phyloP scores from a whole-genome alignment of 2,888 invertebrate species.

The Pseudanteris insignis region DNA sequence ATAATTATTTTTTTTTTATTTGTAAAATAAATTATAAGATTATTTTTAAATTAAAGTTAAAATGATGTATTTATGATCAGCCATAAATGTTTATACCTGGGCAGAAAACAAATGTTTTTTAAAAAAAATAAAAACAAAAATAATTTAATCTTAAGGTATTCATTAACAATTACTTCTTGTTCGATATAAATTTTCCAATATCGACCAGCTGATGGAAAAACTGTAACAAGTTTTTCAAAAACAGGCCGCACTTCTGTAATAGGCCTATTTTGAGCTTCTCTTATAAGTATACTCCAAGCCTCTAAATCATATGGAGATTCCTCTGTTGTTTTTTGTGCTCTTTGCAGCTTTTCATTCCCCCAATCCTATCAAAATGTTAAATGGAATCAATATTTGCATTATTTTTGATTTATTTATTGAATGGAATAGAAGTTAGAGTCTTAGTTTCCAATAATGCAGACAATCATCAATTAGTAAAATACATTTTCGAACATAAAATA shows the following conservation, averaged over 20 bases:
- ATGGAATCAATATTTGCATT: no score
- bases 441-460: not conserved
- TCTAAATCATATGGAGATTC: constrained; percentile 93
- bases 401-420: no score
- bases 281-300: constrained; percentile 95
- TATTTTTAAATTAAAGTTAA: not conserved
- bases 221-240: constrained; percentile 92
- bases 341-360: constrained; percentile 85
- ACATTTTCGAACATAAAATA: no score
- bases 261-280: constrained; percentile 89
- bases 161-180: constrained; percentile 78
- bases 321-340: constrained; percentile 87
- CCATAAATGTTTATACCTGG: no score
- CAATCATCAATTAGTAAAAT: not conserved
- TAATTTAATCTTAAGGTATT: not conserved
- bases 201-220: constrained; percentile 95
- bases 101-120: no score
- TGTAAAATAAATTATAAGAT: not conserved
- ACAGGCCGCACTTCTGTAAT: constrained; percentile 90
- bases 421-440: not conserved
- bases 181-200: constrained; percentile 99
- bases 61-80: not conserved
- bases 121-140: not conserved
- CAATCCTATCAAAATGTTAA: constrained; percentile 74
- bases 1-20: no score